Evolutionary conservation across 2,797 vertebrate species (phyloP).

Genomic region (Eulemur coronatus): DNA sequence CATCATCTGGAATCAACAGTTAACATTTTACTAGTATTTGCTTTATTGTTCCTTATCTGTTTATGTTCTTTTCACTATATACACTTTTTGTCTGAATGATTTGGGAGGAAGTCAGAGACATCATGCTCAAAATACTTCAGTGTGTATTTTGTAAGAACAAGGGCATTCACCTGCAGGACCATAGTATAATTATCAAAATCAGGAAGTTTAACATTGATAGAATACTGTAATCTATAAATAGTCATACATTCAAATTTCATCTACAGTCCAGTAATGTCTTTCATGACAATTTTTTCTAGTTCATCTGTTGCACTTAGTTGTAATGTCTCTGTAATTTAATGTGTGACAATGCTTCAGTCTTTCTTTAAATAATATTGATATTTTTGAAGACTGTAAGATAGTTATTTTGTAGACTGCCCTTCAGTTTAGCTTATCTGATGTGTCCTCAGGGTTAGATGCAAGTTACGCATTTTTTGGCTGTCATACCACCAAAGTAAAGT

Average conservation of each 20-base stretch:
- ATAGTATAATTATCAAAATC: neutral
- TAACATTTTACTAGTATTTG: neutral
- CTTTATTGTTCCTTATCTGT: neutral
- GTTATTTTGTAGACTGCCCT: neutral
- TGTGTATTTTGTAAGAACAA: neutral
- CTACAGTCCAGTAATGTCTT: neutral
- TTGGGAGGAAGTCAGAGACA: neutral
- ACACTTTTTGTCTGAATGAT: neutral
- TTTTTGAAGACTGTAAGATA: neutral
- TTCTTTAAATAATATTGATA: neutral
- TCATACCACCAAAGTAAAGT: neutral
- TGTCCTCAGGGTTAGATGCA: neutral
- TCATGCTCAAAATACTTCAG: neutral
- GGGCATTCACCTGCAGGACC: neutral
- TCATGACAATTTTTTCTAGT: neutral
- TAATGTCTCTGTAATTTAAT: neutral
- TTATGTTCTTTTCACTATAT: neutral
- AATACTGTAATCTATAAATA: neutral
- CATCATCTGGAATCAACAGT: neutral
- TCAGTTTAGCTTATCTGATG: neutral
- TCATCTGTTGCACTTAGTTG: neutral
- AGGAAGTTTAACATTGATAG: neutral
- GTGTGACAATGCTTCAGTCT: neutral
- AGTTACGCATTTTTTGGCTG: neutral
- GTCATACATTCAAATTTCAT: neutral